A percentile compares a stretch with the other conserved stretches of the same genome.
Conservation (phyloP, 2,113 vertebrate genomes). For the Aptenodytes patagonicus region DNA sequence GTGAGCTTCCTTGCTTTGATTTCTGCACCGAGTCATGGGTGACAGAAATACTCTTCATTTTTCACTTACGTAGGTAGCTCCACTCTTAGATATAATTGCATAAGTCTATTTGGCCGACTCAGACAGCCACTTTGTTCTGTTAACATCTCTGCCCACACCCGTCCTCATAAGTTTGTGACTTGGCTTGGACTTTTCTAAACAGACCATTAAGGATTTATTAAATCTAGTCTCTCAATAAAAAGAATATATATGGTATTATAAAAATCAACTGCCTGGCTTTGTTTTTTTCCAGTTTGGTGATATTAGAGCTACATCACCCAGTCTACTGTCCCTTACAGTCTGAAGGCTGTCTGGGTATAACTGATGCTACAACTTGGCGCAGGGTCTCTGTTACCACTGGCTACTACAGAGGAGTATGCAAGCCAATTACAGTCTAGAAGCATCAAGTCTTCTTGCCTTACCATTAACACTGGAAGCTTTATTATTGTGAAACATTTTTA, state of each 20-base stretch:
- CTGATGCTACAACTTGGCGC: not conserved
- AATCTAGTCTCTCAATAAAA: slow-evolving; percentile 43
- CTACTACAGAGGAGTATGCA: slow-evolving; percentile 3
- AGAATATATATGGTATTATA: slow-evolving; percentile 4
- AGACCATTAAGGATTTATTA: slow-evolving; percentile 36
- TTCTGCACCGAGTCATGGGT: slow-evolving; percentile 48
- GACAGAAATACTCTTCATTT: slow-evolving; percentile 53
- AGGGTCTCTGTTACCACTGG: slow-evolving; percentile 45
- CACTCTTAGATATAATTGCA: slow-evolving; percentile 55
- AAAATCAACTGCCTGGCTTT: slow-evolving; percentile 44
- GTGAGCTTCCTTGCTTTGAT: slow-evolving; percentile 60
- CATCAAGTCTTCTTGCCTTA: not conserved
- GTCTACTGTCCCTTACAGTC: not conserved
- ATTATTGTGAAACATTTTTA: not conserved
- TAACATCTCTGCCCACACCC: slow-evolving; percentile 35
- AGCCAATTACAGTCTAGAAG: slow-evolving; percentile 35
- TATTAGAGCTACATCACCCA: slow-evolving; percentile 12
- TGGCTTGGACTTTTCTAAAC: slow-evolving; percentile 34
- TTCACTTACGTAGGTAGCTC: slow-evolving; percentile 54
- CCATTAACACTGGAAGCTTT: not conserved
- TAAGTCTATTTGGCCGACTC: not conserved
- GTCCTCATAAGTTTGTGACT: slow-evolving; percentile 5
- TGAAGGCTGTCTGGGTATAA: not conserved
- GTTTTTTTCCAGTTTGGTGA: slow-evolving; percentile 46
- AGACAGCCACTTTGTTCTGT: slow-evolving; percentile 36